Conservation (phyloP, 2,888 invertebrate species). For the Hymenopus coronatus region DNA sequence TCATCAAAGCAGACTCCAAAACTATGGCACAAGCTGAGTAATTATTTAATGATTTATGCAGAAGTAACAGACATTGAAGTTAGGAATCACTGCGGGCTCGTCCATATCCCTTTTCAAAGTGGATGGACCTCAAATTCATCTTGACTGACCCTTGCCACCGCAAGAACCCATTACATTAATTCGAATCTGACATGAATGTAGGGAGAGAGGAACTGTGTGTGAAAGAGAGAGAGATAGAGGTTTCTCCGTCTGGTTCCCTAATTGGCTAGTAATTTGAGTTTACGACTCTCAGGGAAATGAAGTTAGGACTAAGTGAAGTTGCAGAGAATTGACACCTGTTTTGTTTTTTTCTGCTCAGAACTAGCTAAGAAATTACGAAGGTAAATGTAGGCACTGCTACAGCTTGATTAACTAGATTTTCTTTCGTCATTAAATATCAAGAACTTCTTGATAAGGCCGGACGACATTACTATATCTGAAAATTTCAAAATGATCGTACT, state of each 20-base stretch:
- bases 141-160: constrained; percentile 17
- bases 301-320: neutral
- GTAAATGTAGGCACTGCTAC: no score
- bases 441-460: no score
- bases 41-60: neutral
- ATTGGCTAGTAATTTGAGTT: constrained; percentile 14
- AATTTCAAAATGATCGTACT: no score
- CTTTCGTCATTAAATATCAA: no score
- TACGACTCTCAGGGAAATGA: neutral
- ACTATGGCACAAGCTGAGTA: neutral
- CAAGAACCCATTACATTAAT: neutral
- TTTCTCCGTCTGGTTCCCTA: neutral
- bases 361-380: no score
- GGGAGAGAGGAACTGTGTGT: neutral
- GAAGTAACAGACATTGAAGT: neutral
- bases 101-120: neutral
- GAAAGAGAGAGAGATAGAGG: neutral
- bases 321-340: neutral
- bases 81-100: neutral
- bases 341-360: neutral
- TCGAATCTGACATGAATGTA: neutral
- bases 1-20: no score
- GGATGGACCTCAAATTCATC: constrained; percentile 1
- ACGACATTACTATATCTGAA: no score
- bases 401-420: no score